phyloP scores from a whole-genome alignment of 1,140 invertebrate species.

The Tetramorium alpestre region DNA sequence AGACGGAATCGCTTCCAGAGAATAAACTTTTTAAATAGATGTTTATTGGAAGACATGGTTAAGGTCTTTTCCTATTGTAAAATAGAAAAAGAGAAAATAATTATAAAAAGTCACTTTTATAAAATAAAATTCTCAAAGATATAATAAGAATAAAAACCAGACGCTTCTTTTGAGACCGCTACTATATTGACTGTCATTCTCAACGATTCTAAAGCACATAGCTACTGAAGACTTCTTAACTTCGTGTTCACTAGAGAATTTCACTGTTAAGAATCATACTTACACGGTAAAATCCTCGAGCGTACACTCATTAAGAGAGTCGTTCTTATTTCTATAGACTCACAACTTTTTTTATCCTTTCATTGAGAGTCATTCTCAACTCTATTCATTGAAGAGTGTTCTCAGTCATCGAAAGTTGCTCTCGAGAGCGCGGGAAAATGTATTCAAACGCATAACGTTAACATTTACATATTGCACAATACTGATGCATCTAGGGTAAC shows the following conservation, averaged over 20 bases:
- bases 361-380: constrained; percentile 23
- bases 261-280: constrained; percentile 4
- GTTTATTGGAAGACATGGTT: background rate
- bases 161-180: background rate
- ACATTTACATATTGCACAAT: constrained; percentile 37
- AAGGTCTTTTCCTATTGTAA: background rate
- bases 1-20: background rate
- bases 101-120: background rate
- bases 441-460: constrained; percentile 8
- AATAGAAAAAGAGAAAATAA: background rate
- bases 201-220: background rate
- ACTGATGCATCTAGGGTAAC: constrained; percentile 6
- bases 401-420: constrained; percentile 24
- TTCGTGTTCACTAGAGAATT: constrained; percentile 11
- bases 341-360: constrained; percentile 41
- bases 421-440: background rate
- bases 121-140: constrained; percentile 27
- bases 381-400: constrained; percentile 35
- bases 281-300: constrained; percentile 11
- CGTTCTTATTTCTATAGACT: constrained; percentile 41
- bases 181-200: constrained; percentile 7
- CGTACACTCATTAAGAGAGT: constrained; percentile 4
- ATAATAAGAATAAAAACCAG: background rate
- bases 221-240: constrained; percentile 2
- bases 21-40: constrained; percentile 5